Conservation (phyloP, 1,140 invertebrate genomes). For the Formica selysi region DNA sequence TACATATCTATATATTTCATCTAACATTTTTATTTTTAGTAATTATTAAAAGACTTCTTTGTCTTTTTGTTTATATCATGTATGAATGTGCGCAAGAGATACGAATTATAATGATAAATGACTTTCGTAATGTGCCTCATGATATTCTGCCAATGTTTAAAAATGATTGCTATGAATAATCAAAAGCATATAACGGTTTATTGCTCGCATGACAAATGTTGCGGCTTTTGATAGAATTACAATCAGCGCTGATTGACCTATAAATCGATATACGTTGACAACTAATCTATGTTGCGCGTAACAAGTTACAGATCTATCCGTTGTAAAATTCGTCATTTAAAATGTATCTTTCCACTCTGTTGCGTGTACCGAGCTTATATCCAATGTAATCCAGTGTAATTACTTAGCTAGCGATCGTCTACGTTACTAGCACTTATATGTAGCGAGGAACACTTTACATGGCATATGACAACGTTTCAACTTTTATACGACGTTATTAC, state of each 20-base stretch:
- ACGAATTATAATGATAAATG: background rate
- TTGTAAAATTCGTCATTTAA: slow-evolving; percentile 38
- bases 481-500: slow-evolving; percentile 31
- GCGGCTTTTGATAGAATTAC: slow-evolving; percentile 14
- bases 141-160: background rate
- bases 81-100: background rate
- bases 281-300: slow-evolving; percentile 33
- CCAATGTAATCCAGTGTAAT: slow-evolving; percentile 26
- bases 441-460: background rate
- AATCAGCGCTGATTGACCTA: slow-evolving; percentile 31
- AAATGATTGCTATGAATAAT: background rate
- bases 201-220: slow-evolving; percentile 5
- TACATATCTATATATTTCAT: background rate
- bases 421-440: background rate
- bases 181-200: background rate
- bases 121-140: background rate
- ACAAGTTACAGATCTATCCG: background rate
- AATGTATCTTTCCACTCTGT: background rate
- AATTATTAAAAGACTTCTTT: background rate
- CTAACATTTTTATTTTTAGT: background rate
- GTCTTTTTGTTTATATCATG: background rate
- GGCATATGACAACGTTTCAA: background rate
- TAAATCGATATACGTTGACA: slow-evolving; percentile 31
- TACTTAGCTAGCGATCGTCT: slow-evolving; percentile 22
- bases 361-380: background rate